Evolutionary conservation across 2,797 vertebrate genomes (phyloP), one percentile per base, ranked within the genome.

Genomic region (Enteromius paludinosus): DNA sequence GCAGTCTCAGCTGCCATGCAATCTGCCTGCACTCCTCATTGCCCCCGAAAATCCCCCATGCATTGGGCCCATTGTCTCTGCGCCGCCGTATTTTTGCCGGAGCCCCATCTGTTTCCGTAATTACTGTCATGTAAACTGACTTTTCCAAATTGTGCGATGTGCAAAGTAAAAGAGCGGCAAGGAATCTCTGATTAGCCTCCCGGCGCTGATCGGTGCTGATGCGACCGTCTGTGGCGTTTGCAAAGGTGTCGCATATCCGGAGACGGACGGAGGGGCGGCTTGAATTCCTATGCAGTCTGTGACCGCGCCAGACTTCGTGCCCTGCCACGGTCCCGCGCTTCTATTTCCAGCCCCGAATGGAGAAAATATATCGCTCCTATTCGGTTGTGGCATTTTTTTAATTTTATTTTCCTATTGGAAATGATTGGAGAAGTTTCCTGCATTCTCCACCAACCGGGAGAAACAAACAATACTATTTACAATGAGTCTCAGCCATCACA

Each of bases 71-170:
- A 49, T 87, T 90, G 89, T 90, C 12, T 41, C 87, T 77, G 84
- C 52, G 81, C 88, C 89, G 86, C 86, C 70, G 41, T 84, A 88
- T 87, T 90, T 87, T 91, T 91, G 90, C 91, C 89, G 45, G 70
- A 82, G 89, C 89, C 88, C 91, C 91, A 90, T 92, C 92, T 92
- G 89, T 90, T 93, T 92, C 82, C 87, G 85, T 92, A 91, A 92
- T 92, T 91, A 90, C 87, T 90, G 85, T 91, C 90, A 81, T 79
- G 86, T 85, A 92, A 93, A 90, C 88, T 84, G 90, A 84, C 91
- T 88, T 92, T 90, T 84, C 86, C 76, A 86, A 88, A 87, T 84
- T 86, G 66, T 45, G 72, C 80, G 59, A 82, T 74, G 68, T 72
- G 71, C 81, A 82, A 77, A 69, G 77, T 82, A 84, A 73, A 62